Evolutionary conservation across 1,140 invertebrate species (phyloP).

Genomic region (Acyrthosiphon pisum): DNA sequence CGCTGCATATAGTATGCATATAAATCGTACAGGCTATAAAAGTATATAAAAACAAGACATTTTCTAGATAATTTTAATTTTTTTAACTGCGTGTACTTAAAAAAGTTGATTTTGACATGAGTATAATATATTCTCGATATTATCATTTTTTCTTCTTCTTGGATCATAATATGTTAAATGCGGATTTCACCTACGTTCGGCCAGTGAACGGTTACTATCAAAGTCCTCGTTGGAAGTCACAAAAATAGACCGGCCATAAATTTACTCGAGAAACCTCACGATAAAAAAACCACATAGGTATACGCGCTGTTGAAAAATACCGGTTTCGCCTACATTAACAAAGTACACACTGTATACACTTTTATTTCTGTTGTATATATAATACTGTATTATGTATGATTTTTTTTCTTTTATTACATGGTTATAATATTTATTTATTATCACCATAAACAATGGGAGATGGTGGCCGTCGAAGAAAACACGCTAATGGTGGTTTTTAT

Average conservation of each 20-base stretch:
- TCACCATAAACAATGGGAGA: constrained; percentile 26
- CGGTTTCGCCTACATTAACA: constrained; percentile 47
- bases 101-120: not conserved
- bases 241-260: constrained; percentile 23
- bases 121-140: constrained; percentile 13
- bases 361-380: not conserved
- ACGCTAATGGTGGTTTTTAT: constrained; percentile 16
- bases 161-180: constrained; percentile 17
- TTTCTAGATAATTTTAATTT: not conserved
- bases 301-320: constrained; percentile 22
- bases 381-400: not conserved
- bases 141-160: constrained; percentile 9
- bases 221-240: not conserved
- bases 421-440: constrained; percentile 47
- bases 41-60: not conserved
- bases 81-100: not conserved
- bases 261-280: not conserved
- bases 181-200: not conserved
- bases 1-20: not conserved
- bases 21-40: not conserved
- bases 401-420: constrained; percentile 34
- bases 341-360: constrained; percentile 16
- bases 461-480: not conserved
- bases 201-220: not conserved
- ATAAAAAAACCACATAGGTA: not conserved